A percentile compares a stretch with the other conserved stretches of the same genome.
phyloP scores from a whole-genome alignment of 1,140 invertebrate species.

The Heliconius hewitsoni region DNA sequence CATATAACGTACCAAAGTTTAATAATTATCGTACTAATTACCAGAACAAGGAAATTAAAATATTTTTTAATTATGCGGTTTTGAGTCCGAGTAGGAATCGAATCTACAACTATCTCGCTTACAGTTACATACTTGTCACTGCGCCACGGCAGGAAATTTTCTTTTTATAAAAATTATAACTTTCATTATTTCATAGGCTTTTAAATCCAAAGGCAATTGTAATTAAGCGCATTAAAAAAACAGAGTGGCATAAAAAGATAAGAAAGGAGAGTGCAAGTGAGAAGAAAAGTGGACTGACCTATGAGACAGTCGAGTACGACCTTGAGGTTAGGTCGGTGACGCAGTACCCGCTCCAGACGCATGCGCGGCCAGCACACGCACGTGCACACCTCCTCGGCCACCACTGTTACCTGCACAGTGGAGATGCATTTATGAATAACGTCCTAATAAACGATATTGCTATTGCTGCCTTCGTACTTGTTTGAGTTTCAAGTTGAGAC shows the following conservation, averaged over 20 bases:
- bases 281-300: conserved; percentile 78
- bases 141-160: no score
- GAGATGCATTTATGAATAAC: not conserved
- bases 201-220: no score
- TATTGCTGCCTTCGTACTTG: not conserved
- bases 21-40: no score
- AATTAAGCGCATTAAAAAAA: not conserved
- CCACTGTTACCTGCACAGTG: conserved; percentile 85
- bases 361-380: conserved; percentile 90
- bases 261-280: conserved; percentile 5
- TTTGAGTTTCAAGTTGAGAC: no score
- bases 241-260: not conserved
- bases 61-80: no score
- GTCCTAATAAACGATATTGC: not conserved
- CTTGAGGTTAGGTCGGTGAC: conserved; percentile 87
- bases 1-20: no score
- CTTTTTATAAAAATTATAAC: no score
- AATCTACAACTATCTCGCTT: no score
- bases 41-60: no score
- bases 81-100: no score
- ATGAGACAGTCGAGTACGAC: conserved; percentile 89
- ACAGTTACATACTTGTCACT: no score
- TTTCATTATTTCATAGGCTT: no score
- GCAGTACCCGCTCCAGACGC: conserved; percentile 86
- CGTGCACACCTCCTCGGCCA: conserved; percentile 88